Percentiles rank a stretch among this genome's conserved stretches.
These are phyloP conservation scores for Scaptodrosophila latifasciaeformis DNA, from an alignment of 2,888 invertebrate species.

Conservation along the genomic window DNA sequence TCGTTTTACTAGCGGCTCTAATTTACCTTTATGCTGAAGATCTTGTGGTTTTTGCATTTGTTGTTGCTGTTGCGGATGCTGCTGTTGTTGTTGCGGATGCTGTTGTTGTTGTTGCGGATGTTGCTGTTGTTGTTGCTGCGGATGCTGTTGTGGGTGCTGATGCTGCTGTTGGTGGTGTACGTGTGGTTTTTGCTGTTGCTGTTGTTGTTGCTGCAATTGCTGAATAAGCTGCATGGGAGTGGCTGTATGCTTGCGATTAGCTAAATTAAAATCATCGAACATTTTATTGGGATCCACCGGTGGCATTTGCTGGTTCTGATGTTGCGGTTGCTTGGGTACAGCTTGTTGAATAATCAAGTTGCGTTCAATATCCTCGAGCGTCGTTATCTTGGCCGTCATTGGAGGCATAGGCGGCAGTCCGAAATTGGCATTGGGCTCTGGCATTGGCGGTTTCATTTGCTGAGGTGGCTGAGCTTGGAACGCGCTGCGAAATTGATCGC, in stretches of 20 bases:
- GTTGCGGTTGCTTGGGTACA: constrained; percentile 56
- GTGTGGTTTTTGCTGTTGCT: constrained; percentile 48
- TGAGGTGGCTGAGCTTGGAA: constrained; percentile 48
- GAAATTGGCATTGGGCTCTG: constrained; percentile 46
- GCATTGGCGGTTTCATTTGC: constrained; percentile 34
- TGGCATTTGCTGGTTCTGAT: not conserved
- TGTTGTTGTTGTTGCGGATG: constrained; percentile 46
- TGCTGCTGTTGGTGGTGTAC: constrained; percentile 30
- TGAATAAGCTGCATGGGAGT: constrained; percentile 41
- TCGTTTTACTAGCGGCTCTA: not conserved
- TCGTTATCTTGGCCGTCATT: constrained; percentile 69
- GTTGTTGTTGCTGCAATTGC: constrained; percentile 47
- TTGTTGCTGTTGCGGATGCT: constrained; percentile 35
- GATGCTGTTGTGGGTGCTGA: constrained; percentile 33
- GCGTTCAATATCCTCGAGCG: constrained; percentile 74
- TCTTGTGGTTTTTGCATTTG: constrained; percentile 73
- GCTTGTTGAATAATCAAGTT: constrained; percentile 73
- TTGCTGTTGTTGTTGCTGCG: constrained; percentile 46
- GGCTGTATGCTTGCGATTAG: constrained; percentile 42
- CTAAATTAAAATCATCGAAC: constrained; percentile 37
- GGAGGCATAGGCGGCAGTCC: constrained; percentile 46
- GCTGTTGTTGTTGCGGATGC: constrained; percentile 32
- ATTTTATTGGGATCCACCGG: not conserved
- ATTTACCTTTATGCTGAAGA: constrained; percentile 72
- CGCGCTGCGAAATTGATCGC: constrained; percentile 64